Evolutionary conservation across 1,140 invertebrate species (phyloP).

Genomic region (Theocolax elegans): DNA sequence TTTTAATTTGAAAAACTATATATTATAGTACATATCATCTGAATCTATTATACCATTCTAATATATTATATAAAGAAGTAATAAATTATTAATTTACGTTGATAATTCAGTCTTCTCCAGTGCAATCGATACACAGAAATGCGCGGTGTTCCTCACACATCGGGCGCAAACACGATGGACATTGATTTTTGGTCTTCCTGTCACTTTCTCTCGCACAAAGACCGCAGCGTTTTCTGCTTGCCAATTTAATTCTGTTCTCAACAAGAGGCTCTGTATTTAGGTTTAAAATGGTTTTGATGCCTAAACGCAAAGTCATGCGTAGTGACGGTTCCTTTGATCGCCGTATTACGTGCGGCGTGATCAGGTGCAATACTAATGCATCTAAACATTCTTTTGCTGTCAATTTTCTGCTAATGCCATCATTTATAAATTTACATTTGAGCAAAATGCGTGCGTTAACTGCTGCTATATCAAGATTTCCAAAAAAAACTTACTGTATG

Average conservation of each 20-base stretch:
- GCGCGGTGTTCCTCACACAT: constrained; percentile 38
- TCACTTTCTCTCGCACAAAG: constrained; percentile 9
- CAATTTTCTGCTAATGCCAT: background rate
- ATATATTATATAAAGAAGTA: background rate
- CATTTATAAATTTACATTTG: background rate
- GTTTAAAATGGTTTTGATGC: background rate
- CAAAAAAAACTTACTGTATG: constrained; percentile 42
- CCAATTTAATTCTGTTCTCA: background rate
- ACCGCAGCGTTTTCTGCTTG: constrained; percentile 15
- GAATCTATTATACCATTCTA: background rate
- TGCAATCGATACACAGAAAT: constrained; percentile 23
- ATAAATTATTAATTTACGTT: background rate
- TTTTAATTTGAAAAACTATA: background rate
- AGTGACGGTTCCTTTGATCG: background rate
- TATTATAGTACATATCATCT: background rate
- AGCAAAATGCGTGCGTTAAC: constrained; percentile 33
- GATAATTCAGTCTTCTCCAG: background rate
- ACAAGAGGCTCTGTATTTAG: background rate
- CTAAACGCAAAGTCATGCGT: background rate
- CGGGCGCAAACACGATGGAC: constrained; percentile 6
- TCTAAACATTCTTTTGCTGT: background rate
- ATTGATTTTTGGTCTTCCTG: constrained; percentile 16
- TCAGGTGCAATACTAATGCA: background rate
- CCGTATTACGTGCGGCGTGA: background rate
- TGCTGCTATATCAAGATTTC: constrained; percentile 37